A percentile compares a stretch with the other conserved stretches of the same genome.
phyloP scores from a whole-genome alignment of 2,888 invertebrate genomes.

The Apoderus coryli region DNA sequence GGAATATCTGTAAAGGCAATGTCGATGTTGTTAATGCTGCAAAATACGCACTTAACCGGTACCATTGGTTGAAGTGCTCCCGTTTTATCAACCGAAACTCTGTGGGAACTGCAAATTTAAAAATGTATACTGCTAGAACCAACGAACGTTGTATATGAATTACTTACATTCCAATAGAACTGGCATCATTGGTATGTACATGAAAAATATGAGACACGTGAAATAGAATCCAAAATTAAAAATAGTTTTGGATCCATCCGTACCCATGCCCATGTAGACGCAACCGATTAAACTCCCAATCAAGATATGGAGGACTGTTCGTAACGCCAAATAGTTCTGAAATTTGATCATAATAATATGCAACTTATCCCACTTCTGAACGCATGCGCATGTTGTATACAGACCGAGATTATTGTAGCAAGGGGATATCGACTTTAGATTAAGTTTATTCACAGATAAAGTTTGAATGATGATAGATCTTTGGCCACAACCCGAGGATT shows the following conservation, averaged over 20 bases:
- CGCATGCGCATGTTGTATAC: too few species aligned
- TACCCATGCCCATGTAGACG: slow-evolving; percentile 58
- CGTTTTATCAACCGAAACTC: slow-evolving; percentile 65
- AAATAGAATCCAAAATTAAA: slow-evolving; percentile 78
- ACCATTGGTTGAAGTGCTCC: slow-evolving; percentile 80
- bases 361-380: too few species aligned
- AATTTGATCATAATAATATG: too few species aligned
- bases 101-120: slow-evolving; percentile 49
- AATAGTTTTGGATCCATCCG: slow-evolving; percentile 66
- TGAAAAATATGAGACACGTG: slow-evolving; percentile 60
- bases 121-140: too few species aligned
- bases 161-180: slow-evolving; percentile 62
- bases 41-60: slow-evolving; percentile 64
- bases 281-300: slow-evolving; percentile 55
- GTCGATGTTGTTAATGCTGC: slow-evolving; percentile 57
- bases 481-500: too few species aligned
- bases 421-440: too few species aligned
- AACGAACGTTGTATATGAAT: slow-evolving; percentile 1
- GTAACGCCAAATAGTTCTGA: slow-evolving; percentile 57
- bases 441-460: too few species aligned
- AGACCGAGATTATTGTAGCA: too few species aligned
- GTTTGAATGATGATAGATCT: too few species aligned
- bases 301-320: slow-evolving; percentile 50
- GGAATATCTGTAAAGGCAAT: slow-evolving; percentile 53
- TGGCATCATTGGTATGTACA: slow-evolving; percentile 74